Percentiles rank a stretch among this genome's conserved stretches.
phyloP scores from a whole-genome alignment of 2,797 vertebrate species.

The Darevskia mixta region DNA sequence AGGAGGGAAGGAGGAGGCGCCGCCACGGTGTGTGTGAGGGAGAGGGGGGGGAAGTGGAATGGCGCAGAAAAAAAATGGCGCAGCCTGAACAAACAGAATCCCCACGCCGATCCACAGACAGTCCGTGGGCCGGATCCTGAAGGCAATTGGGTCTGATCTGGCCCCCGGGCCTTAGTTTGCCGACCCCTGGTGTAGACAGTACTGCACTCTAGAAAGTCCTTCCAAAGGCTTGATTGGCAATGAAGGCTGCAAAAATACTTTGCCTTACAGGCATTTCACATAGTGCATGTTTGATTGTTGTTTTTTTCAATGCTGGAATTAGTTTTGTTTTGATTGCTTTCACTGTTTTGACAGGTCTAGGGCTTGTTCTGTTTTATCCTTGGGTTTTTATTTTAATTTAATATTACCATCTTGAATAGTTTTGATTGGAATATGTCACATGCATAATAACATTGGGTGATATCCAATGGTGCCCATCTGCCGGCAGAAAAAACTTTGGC shows the following conservation, averaged over 20 bases:
- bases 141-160: too few relatives aligned
- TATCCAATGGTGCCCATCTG: too few relatives aligned
- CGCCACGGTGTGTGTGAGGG: too few relatives aligned
- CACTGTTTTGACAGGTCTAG: not conserved
- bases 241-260: not conserved
- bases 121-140: too few relatives aligned
- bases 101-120: too few relatives aligned
- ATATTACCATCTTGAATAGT: not conserved
- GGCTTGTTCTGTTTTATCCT: not conserved
- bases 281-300: not conserved
- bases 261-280: not conserved
- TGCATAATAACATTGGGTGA: not conserved
- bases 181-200: too few relatives aligned
- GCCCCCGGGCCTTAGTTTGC: too few relatives aligned
- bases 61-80: fast-evolving
- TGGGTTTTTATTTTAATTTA: not conserved
- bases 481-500: too few relatives aligned
- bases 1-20: too few relatives aligned
- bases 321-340: not conserved
- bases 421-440: not conserved
- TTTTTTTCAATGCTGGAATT: not conserved
- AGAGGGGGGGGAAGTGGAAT: too few relatives aligned
- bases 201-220: not conserved
- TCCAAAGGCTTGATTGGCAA: not conserved
- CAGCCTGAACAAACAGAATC: too few relatives aligned